Evolutionary conservation across 1,140 invertebrate species (phyloP).

Genomic region (Leptonema lineaticorne): DNA sequence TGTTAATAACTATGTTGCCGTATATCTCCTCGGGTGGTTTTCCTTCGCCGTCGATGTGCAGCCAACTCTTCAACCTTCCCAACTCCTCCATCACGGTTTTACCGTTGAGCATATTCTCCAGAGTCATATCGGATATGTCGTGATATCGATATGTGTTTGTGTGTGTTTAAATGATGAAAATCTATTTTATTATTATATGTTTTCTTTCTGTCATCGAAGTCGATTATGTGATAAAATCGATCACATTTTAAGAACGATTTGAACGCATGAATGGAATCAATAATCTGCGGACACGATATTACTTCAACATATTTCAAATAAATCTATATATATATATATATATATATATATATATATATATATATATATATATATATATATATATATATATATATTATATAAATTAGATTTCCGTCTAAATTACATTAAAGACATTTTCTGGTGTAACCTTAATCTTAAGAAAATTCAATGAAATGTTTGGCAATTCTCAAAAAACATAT

Average conservation of each 20-base stretch:
- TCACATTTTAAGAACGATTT: no score
- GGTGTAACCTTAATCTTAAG: background rate
- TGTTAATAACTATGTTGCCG: conserved; percentile 28
- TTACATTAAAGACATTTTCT: background rate
- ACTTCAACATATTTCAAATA: no score
- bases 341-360: background rate
- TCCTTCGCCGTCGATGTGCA: conserved; percentile 35
- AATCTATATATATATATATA: conserved; percentile 11
- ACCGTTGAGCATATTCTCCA: conserved; percentile 37
- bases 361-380: background rate
- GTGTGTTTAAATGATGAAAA: background rate
- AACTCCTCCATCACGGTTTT: conserved; percentile 38
- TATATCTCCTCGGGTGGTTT: conserved; percentile 32
- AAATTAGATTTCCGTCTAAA: background rate
- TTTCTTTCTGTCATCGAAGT: no score
- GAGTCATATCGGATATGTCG: conserved; percentile 24
- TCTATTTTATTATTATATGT: no score
- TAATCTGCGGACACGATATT: no score
- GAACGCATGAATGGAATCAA: no score
- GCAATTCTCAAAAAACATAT: no score
- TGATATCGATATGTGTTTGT: no score
- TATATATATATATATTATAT: background rate
- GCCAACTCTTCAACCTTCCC: conserved; percentile 36
- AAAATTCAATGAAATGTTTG: background rate
- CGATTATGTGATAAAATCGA: no score